A percentile compares a stretch with the other conserved stretches of the same genome.
These are phyloP conservation scores for Triops cancriformis DNA, from an alignment of 1,140 invertebrate species.

Conservation along the genomic window DNA sequence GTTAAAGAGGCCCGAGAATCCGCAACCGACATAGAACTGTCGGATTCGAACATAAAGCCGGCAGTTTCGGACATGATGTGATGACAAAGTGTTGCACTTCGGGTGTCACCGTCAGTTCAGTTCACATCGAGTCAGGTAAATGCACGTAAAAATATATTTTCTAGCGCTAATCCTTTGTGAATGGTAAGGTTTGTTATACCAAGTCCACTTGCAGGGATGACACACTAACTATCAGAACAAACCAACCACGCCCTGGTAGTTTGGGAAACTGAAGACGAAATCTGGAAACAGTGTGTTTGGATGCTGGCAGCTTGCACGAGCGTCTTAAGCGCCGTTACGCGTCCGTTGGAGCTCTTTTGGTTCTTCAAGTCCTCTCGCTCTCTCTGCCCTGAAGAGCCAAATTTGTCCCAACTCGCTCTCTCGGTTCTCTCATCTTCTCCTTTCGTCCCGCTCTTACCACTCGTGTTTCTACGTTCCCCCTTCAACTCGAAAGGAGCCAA, in stretches of 20 bases:
- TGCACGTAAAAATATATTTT: neutral
- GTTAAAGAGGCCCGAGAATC: slow-evolving; percentile 30
- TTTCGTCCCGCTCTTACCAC: neutral
- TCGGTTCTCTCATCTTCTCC: neutral
- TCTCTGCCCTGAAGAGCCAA: neutral
- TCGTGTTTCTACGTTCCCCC: neutral
- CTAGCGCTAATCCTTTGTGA: neutral
- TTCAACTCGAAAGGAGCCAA: neutral
- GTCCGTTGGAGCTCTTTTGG: neutral
- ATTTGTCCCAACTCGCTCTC: neutral
- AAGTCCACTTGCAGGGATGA: neutral
- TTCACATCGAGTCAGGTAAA: neutral
- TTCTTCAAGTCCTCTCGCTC: neutral
- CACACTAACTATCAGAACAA: neutral
- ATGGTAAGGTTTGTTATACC: neutral
- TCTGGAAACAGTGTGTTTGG: neutral
- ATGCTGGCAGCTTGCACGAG: neutral
- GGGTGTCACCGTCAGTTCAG: neutral
- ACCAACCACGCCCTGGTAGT: slow-evolving; percentile 9
- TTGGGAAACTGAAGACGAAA: neutral
- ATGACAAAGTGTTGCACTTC: neutral
- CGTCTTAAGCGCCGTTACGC: neutral
- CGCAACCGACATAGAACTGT: slow-evolving; percentile 17
- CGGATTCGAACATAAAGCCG: slow-evolving; percentile 23
- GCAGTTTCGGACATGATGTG: neutral